Evolutionary conservation across 1,140 invertebrate species (phyloP).

Genomic region (Brachionus calyciflorus): DNA sequence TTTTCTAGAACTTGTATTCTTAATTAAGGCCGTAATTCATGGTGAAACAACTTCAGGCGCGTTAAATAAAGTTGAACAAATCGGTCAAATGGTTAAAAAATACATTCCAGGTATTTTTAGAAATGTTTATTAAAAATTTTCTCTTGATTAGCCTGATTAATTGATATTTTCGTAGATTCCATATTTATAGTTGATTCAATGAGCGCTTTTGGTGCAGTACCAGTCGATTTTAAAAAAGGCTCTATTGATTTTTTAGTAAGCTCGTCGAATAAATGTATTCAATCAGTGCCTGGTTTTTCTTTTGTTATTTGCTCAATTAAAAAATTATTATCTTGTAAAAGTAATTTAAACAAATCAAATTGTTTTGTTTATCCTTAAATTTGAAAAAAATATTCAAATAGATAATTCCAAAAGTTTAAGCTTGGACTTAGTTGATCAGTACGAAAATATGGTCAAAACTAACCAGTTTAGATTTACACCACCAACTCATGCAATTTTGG

Average conservation of each 20-base stretch:
- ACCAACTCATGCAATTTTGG: constrained; percentile 63
- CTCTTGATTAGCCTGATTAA: no score
- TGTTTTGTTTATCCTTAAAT: constrained; percentile 44
- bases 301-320: constrained; percentile 60
- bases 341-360: constrained; percentile 51
- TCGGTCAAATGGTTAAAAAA: constrained; percentile 56
- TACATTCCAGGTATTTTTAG: not conserved
- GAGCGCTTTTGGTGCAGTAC: constrained; percentile 64
- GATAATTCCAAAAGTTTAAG: constrained; percentile 59
- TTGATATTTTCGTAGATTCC: constrained; percentile 50
- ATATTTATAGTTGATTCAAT: constrained; percentile 64
- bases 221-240: constrained; percentile 54
- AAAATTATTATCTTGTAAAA: constrained; percentile 59
- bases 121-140: no score
- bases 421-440: constrained; percentile 62
- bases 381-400: no score
- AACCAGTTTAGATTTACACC: constrained; percentile 65
- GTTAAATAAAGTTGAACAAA: constrained; percentile 61
- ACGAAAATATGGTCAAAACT: constrained; percentile 58
- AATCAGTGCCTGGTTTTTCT: constrained; percentile 64
- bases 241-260: constrained; percentile 61
- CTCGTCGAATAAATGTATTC: constrained; percentile 64
- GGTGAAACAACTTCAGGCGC: constrained; percentile 64
- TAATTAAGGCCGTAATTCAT: constrained; percentile 59
- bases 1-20: no score